Percentiles rank a stretch among this genome's conserved stretches.
Conservation (phyloP, 1,140 invertebrate genomes). For the Microplitis mediator region DNA sequence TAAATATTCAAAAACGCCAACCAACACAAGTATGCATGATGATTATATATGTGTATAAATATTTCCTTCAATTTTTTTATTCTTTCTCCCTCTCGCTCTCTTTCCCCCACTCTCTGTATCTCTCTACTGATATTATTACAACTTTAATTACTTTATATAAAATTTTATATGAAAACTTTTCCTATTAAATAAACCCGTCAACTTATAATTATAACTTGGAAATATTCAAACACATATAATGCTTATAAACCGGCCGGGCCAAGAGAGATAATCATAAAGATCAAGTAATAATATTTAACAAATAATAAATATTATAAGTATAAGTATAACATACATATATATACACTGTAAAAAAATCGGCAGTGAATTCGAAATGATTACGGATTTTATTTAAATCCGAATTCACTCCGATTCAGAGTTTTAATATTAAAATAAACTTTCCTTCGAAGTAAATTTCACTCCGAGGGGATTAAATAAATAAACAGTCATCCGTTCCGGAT, state of each 20-base stretch:
- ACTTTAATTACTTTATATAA: conserved; percentile 1
- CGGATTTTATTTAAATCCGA: too few relatives aligned
- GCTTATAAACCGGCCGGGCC: conserved; percentile 21
- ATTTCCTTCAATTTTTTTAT: neutral
- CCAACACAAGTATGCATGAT: conserved; percentile 28
- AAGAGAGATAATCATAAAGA: conserved; percentile 25
- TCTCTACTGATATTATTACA: conserved; percentile 10
- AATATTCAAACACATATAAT: neutral
- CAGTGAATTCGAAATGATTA: too few relatives aligned
- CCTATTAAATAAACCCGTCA: too few relatives aligned
- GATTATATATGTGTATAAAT: neutral
- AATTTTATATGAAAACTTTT: neutral
- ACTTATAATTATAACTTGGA: neutral
- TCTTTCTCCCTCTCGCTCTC: neutral
- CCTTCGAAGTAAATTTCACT: too few relatives aligned
- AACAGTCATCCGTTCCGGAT: too few relatives aligned
- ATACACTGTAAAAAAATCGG: neutral
- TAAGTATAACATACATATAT: neutral
- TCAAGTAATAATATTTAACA: neutral
- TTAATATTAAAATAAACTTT: too few relatives aligned
- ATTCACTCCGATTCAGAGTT: too few relatives aligned
- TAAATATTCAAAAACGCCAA: conserved; percentile 14
- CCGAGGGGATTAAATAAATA: too few relatives aligned
- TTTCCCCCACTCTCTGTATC: neutral
- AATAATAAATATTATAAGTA: conserved; percentile 6